Percentiles rank a stretch among this genome's conserved stretches.
Conservation (phyloP, 2,113 vertebrate species). For the Silurus glanis region DNA sequence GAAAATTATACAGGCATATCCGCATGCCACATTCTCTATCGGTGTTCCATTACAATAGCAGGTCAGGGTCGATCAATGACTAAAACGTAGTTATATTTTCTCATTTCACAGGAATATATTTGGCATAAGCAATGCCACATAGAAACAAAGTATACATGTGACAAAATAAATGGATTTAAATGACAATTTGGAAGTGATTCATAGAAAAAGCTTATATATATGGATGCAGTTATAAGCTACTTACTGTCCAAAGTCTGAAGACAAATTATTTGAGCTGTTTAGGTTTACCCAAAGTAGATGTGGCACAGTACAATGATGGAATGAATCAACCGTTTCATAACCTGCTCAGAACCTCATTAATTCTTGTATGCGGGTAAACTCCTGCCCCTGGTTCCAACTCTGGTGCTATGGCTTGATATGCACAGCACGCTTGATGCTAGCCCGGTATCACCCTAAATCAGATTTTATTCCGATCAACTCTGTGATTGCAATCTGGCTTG, state of each 20-base stretch:
- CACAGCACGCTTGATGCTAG: conserved; percentile 13
- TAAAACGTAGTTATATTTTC: conserved; percentile 26
- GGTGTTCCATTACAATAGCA: conserved; percentile 32
- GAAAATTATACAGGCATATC: conserved; percentile 38
- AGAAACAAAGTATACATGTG: neutral
- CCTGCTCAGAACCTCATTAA: neutral
- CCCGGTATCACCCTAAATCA: conserved; percentile 17
- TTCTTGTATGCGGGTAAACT: conserved; percentile 5
- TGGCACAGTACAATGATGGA: neutral
- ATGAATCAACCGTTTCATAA: neutral
- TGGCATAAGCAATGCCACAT: neutral
- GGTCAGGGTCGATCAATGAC: conserved; percentile 23
- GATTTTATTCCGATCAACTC: conserved; percentile 15
- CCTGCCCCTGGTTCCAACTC: neutral
- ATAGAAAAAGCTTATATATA: conserved; percentile 17
- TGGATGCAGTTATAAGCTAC: neutral
- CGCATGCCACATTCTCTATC: conserved; percentile 29
- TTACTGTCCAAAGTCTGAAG: neutral
- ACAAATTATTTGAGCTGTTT: neutral
- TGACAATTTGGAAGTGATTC: conserved; percentile 25
- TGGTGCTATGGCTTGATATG: neutral
- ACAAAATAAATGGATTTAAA: conserved; percentile 7
- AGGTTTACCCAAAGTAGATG: neutral
- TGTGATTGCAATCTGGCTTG: conserved; percentile 26
- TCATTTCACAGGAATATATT: conserved; percentile 27